Percentiles rank a stretch among this genome's conserved stretches.
phyloP scores from a whole-genome alignment of 2,888 invertebrate genomes.

The Tetragonula carbonaria region DNA sequence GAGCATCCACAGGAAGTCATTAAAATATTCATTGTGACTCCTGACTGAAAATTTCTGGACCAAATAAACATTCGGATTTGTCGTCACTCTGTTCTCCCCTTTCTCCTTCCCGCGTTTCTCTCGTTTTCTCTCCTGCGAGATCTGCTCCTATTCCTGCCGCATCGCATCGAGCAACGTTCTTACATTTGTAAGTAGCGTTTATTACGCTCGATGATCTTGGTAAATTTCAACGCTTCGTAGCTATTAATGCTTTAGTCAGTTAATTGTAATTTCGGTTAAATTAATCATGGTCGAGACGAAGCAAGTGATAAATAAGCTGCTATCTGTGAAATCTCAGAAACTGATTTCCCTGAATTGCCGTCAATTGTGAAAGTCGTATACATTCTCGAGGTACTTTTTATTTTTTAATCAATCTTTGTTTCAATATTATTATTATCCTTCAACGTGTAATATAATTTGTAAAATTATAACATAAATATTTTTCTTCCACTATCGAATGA shows the following conservation, averaged over 20 bases:
- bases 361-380: no score
- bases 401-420: no score
- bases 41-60: conserved; percentile 65
- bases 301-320: background rate
- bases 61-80: conserved; percentile 66
- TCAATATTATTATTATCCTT: no score
- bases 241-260: background rate
- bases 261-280: background rate
- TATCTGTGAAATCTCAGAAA: background rate
- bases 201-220: background rate
- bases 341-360: no score
- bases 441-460: no score
- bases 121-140: conserved; percentile 1
- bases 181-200: background rate
- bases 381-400: no score
- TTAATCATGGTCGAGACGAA: background rate
- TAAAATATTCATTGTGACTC: conserved; percentile 71
- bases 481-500: no score
- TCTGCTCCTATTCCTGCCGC: background rate
- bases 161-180: background rate
- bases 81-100: conserved; percentile 20
- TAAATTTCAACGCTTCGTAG: background rate
- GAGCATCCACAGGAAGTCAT: conserved; percentile 69
- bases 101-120: background rate
- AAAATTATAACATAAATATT: no score